Evolutionary conservation across 2,888 invertebrate species (phyloP), one percentile per base, ranked within the genome.

Genomic region (Druceiella hillmani): DNA sequence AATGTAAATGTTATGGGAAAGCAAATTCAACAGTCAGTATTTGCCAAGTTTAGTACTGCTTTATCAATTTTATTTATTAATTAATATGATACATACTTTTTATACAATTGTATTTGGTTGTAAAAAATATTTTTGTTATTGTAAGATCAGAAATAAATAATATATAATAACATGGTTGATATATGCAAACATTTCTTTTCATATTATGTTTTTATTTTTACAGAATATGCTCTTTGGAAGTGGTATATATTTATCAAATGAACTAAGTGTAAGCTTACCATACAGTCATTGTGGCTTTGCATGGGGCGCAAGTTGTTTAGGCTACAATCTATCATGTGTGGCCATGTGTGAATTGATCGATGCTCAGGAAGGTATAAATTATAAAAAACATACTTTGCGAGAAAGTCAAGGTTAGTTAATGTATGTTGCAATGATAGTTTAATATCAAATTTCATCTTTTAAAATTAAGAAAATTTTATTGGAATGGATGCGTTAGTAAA

Each of bases 281-380:
- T 83, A 81, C 53, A 84, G 87, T 54, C 84, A 83, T 17, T 76
- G 76, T 46, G 82, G 78, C n/a, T 77, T 76, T 53, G 76, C 83
- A 7, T 86, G 90, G 89, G 79, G 81, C 14, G 79, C 78, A 6
- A 88, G 88, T 52, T 62, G 75, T 40, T 73, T 88, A 33, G 90
- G 90, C 2, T 75, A 79, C n/a, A 76, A 81, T 46, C 64, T 88
- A 33, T 82, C 86, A 25, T 83, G 86, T 55, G 72, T 90, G 30
- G 88, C 87, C 2, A 63, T 90, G 43, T 86, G 89, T 62, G 87
- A 91, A 66, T 76, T 87, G 35, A 76, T 89, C 30, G 76, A 86
- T 59, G 79, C 86, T 54, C 76, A 80, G 2, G 74, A 78, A 36
- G 74, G 74, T 45, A 74, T 78, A 4, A 72, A 73, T 52, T 73